Conservation (phyloP, 2,888 invertebrate species). For the Stenichneumon culpator region DNA sequence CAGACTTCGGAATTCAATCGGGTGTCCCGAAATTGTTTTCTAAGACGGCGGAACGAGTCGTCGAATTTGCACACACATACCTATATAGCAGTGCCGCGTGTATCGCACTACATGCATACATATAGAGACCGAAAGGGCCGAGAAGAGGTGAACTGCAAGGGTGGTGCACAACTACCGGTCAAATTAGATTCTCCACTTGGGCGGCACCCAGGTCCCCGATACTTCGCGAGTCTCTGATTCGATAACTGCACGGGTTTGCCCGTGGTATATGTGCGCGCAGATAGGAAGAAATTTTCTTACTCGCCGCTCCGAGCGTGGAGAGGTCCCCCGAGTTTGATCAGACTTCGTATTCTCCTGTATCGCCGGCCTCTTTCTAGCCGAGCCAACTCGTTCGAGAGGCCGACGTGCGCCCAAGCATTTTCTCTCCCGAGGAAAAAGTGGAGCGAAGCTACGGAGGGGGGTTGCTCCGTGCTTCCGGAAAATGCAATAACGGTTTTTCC, state of each 20-base stretch:
- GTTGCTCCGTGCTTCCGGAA: constrained; percentile 11
- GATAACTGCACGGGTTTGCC: constrained; percentile 40
- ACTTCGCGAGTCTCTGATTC: constrained; percentile 48
- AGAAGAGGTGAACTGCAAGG: constrained; percentile 22
- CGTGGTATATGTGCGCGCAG: background rate
- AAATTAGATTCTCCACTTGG: constrained; percentile 66
- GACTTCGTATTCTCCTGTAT: constrained; percentile 17
- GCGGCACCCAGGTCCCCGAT: constrained; percentile 46
- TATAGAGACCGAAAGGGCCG: background rate
- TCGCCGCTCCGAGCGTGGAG: background rate
- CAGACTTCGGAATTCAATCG: constrained; percentile 3
- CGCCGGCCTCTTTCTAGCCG: background rate
- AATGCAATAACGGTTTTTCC: constrained; percentile 55
- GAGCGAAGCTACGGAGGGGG: background rate
- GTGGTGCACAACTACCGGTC: constrained; percentile 37
- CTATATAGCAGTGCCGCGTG: background rate
- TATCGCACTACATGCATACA: constrained; percentile 1
- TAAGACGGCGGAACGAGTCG: constrained; percentile 56
- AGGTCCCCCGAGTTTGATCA: background rate
- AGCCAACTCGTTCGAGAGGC: constrained; percentile 3
- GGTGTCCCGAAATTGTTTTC: constrained; percentile 20
- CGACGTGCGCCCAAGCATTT: constrained; percentile 14
- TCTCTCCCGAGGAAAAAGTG: constrained; percentile 7
- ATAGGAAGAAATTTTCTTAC: constrained; percentile 6
- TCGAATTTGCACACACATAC: constrained; percentile 19